Evolutionary conservation across 2,113 vertebrate species (phyloP).

Genomic region (Tetrao urogallus): DNA sequence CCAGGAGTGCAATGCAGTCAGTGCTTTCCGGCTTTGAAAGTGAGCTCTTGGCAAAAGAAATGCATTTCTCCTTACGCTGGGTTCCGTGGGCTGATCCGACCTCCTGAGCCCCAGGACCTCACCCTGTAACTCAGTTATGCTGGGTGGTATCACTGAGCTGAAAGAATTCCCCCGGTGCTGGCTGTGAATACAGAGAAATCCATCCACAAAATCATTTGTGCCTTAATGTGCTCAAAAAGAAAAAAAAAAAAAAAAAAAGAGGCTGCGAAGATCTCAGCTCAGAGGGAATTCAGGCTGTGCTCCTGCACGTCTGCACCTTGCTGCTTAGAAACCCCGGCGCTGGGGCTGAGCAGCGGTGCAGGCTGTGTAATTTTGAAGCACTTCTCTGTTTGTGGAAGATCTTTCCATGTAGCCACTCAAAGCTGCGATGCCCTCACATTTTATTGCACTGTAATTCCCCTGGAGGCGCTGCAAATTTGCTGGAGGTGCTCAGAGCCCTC

Average conservation of each 20-base stretch:
- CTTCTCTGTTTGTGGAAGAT: conserved; percentile 25
- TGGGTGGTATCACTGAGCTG: not conserved
- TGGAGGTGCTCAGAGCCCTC: conserved; percentile 43
- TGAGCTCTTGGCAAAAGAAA: not conserved
- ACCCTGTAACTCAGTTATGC: accelerated
- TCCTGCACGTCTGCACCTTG: not conserved
- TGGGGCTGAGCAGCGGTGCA: not conserved
- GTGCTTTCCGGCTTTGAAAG: not conserved
- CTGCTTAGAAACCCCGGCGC: not conserved
- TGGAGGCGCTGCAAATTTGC: conserved; percentile 23
- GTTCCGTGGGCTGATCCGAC: accelerated
- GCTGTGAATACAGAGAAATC: not conserved
- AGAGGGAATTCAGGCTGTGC: not conserved
- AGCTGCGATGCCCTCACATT: conserved; percentile 7
- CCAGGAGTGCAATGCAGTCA: not conserved
- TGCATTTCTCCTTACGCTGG: accelerated
- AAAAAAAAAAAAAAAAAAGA: no score
- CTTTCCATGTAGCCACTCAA: not conserved
- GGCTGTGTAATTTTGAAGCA: not conserved
- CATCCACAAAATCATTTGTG: not conserved
- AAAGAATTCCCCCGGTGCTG: not conserved
- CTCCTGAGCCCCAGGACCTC: not conserved
- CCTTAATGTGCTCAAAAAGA: not conserved
- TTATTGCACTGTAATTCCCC: conserved; percentile 63
- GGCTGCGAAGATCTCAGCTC: not conserved